These are phyloP conservation scores for Maniola jurtina DNA, from an alignment of 1,140 invertebrate genomes.

Conservation along the genomic window DNA sequence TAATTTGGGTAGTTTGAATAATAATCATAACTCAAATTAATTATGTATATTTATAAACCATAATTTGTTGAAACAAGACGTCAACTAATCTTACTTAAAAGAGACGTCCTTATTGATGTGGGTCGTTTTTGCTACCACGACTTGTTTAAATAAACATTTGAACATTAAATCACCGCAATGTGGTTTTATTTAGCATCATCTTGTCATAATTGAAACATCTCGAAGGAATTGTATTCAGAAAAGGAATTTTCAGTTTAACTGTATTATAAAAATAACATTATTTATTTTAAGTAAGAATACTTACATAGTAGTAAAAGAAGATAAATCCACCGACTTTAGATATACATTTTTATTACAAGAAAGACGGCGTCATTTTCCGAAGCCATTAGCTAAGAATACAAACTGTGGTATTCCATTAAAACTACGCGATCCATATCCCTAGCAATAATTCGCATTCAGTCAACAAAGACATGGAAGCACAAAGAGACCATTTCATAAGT, in stretches of 20 bases:
- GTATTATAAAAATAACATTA: too few relatives aligned
- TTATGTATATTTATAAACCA: background rate
- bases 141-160: background rate
- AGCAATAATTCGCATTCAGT: constrained; percentile 68
- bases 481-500: constrained; percentile 74
- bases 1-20: background rate
- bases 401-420: constrained; percentile 66
- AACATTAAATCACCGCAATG: background rate
- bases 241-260: too few relatives aligned
- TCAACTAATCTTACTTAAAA: constrained; percentile 3
- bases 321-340: too few relatives aligned
- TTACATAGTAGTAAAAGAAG: background rate
- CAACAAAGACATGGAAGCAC: constrained; percentile 65
- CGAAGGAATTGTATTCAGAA: background rate
- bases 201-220: too few relatives aligned
- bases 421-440: constrained; percentile 61
- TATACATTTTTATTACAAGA: constrained; percentile 51
- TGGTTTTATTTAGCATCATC: background rate
- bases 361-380: constrained; percentile 48
- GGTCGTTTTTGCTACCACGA: background rate
- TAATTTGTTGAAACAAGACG: background rate
- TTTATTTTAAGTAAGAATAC: too few relatives aligned
- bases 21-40: background rate
- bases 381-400: constrained; percentile 68
- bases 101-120: background rate